These are phyloP conservation scores for Trissoscelio sp. DNA, from an alignment of 2,888 invertebrate genomes.

Conservation along the genomic window DNA sequence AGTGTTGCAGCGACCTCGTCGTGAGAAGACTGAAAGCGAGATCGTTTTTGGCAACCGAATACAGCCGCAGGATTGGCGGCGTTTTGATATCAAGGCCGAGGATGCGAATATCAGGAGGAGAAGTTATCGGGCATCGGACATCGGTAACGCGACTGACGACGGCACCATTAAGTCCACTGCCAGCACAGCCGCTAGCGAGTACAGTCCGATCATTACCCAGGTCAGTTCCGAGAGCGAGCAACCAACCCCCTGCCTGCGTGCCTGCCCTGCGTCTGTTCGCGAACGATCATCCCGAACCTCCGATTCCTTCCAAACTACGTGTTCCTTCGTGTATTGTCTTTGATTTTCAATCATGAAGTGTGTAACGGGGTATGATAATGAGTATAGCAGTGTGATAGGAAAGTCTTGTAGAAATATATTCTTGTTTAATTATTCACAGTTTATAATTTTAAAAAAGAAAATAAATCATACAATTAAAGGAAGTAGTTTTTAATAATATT, in stretches of 20 bases:
- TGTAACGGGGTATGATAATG: too few species aligned
- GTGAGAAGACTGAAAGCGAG: conserved; percentile 95
- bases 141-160: conserved; percentile 75
- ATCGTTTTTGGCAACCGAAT: conserved; percentile 90
- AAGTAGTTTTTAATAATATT: too few species aligned
- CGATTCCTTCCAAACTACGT: too few species aligned
- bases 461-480: too few species aligned
- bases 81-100: conserved; percentile 81
- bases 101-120: conserved; percentile 82
- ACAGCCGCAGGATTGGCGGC: conserved; percentile 80
- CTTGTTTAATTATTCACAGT: too few species aligned
- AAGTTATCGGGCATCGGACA: conserved; percentile 83
- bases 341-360: too few species aligned
- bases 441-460: too few species aligned
- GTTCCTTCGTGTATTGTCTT: too few species aligned
- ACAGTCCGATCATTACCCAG: conserved; percentile 81
- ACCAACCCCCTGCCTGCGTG: conserved; percentile 75
- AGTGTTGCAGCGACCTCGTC: too few species aligned
- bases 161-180: conserved; percentile 81
- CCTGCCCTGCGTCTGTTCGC: conserved; percentile 63
- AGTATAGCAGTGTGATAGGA: too few species aligned
- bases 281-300: too few species aligned
- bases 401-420: too few species aligned
- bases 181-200: conserved; percentile 82
- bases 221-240: conserved; percentile 79